Evolutionary conservation across 2,888 invertebrate species (phyloP), one percentile per base, ranked within the genome.

Genomic region (Lagria hirta): DNA sequence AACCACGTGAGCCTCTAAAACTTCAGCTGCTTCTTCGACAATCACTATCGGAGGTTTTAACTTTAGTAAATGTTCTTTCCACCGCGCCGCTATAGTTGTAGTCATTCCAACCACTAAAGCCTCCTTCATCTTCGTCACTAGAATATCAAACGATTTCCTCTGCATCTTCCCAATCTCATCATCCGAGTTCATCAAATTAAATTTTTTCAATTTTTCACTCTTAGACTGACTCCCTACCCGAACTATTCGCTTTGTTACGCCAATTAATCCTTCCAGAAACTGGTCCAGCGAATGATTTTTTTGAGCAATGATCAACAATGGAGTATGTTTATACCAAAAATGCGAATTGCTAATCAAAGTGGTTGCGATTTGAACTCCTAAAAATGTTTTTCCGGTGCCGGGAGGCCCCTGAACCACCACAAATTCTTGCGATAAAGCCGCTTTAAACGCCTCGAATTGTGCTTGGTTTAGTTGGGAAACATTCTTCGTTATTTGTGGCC

Each of bases 1-100:
- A 0, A 91, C 73, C 12, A 91, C 80, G 62, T 93, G 93, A 0
- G 86, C 78, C 64, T 94, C 94, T 23, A 91, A 69, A 0, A 92
- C 86, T 73, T 93, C 91, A 0, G 90, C 92, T 0, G 92, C 92
- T 71, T 94, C 94, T 68, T 93, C 92, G 1, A 93, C 85, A n/a
- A 88, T 77, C 0, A 87, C 85, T 57, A 88, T 82, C 46, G 81
- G 79, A 2, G 81, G 78, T 42, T 75, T 70, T 2, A 88, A 66
- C 29, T 75, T 71, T 32, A 77, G 74, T 47, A 90, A 70, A 3
- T 85, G 70, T 1, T 76, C 73, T 52, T 82, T 81, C 12, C 82
- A 70, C 35, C 82, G 75, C 0, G 89, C 88, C 0, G 88, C 88
- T 8, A 82, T 80, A 0, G 86, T 82, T 1, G 89, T 89, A 3